Conservation (phyloP, 2,113 vertebrate genomes). For the Pterocles orientalis region DNA sequence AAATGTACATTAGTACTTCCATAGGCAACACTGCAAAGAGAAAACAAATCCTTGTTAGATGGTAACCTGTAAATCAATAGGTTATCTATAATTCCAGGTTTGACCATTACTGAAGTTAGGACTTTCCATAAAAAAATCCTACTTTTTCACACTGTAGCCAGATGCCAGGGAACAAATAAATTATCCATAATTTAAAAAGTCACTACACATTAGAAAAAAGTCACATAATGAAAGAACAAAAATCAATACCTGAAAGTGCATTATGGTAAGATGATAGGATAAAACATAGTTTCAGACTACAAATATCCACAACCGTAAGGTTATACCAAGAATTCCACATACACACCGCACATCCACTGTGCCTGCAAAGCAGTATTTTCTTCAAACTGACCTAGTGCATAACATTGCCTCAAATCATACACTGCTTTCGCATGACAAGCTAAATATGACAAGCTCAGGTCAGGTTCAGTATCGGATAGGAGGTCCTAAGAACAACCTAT, state of each 20-base stretch:
- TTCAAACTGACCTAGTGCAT: not conserved
- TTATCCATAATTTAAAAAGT: not conserved
- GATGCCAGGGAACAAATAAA: not conserved
- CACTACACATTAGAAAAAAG: not conserved
- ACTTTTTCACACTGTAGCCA: not conserved
- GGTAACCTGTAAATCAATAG: not conserved
- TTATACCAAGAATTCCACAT: not conserved
- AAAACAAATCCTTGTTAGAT: not conserved
- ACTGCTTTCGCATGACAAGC: not conserved
- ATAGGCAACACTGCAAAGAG: conserved; percentile 84
- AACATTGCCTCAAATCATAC: not conserved
- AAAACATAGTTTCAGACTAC: not conserved
- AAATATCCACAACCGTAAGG: not conserved
- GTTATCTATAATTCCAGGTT: not conserved
- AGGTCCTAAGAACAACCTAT: not conserved
- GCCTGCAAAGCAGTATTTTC: not conserved
- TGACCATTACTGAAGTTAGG: not conserved
- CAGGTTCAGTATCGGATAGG: not conserved
- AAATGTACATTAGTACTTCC: conserved; percentile 97
- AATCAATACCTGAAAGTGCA: not conserved
- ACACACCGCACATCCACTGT: not conserved
- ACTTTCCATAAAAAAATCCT: not conserved
- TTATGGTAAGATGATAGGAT: not conserved
- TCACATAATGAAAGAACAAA: not conserved
- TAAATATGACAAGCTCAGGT: not conserved